Evolutionary conservation across 2,797 vertebrate species (phyloP), one percentile per base, ranked within the genome.

Genomic region (Phoebastria nigripes): DNA sequence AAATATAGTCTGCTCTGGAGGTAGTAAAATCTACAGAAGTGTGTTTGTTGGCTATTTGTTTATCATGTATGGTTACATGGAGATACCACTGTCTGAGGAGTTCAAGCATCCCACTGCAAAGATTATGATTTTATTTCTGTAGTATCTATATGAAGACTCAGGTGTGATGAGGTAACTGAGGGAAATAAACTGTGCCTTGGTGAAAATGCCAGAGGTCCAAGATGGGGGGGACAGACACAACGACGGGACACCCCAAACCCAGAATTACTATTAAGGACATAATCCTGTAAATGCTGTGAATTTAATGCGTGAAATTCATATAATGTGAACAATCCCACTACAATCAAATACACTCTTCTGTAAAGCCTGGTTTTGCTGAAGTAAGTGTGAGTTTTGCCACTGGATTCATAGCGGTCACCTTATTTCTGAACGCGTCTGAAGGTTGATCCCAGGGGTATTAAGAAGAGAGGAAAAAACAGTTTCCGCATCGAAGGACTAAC

Each of bases 21-120:
- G 44, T 29, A 66, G 47, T 89, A 81, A 94, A 93, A 82, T 72
- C n/a, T 58, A 35, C 76, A 69, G 37, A 74, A 83, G 58, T 76
- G 49, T 4, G 3, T 85, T 82, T 63, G 63, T 62, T 91, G 85
- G 29, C 76, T 90, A 0, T 79, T 82, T 82, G 70, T 92, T 84
- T 84, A 54, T 85, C 19, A 3, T 24, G 46, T 76, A 9, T 66
- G 74, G 51, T 94, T 89, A 77, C 39, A 11, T 39, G 83, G 78
- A 80, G 63, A 52, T 90, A 54, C 13, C 9, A 5, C 46, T 63
- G 13, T 19, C 54, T 66, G 72, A 77, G 44, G 35, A 65, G 74
- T 56, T 78, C 56, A 74, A 19, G 49, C 52, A 74, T 39, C 35
- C 58, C 51, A 16, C 22, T 77, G 52, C 67, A 85, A 70, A 77